These are phyloP conservation scores for Drosophila merina DNA, from an alignment of 2,888 invertebrate species.

Conservation along the genomic window DNA sequence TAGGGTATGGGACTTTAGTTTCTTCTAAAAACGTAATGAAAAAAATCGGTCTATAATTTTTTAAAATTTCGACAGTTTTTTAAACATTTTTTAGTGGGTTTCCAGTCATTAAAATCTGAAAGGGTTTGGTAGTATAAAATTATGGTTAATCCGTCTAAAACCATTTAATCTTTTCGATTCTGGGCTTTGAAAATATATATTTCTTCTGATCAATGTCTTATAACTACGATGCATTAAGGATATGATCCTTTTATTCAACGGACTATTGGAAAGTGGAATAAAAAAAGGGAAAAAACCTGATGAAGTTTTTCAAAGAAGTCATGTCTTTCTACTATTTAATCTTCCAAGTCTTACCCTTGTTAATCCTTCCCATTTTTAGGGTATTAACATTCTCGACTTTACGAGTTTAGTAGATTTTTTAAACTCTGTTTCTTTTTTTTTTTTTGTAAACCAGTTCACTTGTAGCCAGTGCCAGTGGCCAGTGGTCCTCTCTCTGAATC, in stretches of 20 bases:
- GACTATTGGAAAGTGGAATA: no score
- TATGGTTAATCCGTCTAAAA: no score
- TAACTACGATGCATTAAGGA: no score
- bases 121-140: no score
- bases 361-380: neutral
- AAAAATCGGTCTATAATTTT: neutral
- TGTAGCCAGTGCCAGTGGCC: slow-evolving; percentile 79
- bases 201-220: no score
- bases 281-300: no score
- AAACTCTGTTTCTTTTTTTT: slow-evolving; percentile 36
- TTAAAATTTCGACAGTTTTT: neutral
- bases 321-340: no score
- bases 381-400: slow-evolving; percentile 5
- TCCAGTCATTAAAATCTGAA: neutral
- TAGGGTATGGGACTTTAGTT: neutral
- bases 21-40: neutral
- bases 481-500: slow-evolving; percentile 67
- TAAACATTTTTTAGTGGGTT: neutral
- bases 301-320: no score
- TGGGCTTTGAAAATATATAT: no score
- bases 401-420: slow-evolving; percentile 8
- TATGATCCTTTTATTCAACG: no score
- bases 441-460: slow-evolving; percentile 74
- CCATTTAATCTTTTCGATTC: no score
- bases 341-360: no score